A percentile compares a stretch with the other conserved stretches of the same genome.
Evolutionary conservation across 2,113 vertebrate species (phyloP).

Genomic region (Melanotaenia duboulayi): DNA sequence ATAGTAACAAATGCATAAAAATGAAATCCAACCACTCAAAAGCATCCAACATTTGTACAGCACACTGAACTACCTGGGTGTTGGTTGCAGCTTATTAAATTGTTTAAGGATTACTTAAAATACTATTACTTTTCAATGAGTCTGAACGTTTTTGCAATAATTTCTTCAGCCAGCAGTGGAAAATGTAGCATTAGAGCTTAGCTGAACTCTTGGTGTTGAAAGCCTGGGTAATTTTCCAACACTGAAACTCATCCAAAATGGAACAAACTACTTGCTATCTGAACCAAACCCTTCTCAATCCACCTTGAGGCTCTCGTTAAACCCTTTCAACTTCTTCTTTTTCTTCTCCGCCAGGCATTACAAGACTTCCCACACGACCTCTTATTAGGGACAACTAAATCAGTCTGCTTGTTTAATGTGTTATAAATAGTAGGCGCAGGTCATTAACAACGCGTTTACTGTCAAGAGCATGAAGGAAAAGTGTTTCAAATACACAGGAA

Average conservation of each 20-base stretch:
- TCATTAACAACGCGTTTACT: no score
- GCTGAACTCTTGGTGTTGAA: not conserved
- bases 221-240: slow-evolving; percentile 27
- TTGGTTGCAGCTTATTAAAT: no score
- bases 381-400: not conserved
- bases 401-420: not conserved
- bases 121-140: not conserved
- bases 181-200: not conserved
- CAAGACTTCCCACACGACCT: not conserved
- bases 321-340: no score
- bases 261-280: not conserved
- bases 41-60: not conserved
- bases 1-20: not conserved
- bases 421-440: not conserved
- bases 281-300: not conserved
- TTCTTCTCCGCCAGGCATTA: not conserved
- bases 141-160: not conserved
- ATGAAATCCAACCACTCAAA: not conserved
- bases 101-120: no score
- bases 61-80: no score
- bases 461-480: not conserved
- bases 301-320: not conserved
- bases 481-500: not conserved
- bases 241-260: slow-evolving; percentile 23
- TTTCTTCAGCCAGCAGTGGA: not conserved